phyloP scores from a whole-genome alignment of 2,797 vertebrate genomes.

The Intellagama lesueurii region DNA sequence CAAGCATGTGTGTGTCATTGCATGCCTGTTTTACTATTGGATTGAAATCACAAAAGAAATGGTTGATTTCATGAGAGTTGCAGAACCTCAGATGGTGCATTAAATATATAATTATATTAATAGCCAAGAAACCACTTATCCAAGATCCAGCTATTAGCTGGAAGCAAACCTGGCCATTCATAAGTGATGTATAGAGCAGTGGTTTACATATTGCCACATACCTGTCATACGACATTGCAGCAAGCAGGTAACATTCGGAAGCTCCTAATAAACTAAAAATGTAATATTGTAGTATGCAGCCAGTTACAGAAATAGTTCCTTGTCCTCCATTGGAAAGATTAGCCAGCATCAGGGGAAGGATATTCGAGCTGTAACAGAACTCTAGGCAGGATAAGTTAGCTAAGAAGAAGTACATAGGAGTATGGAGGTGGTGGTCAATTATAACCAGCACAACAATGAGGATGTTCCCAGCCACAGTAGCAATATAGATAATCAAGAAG shows the following conservation, averaged over 20 bases:
- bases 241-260: conserved; percentile 52
- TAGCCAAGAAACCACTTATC: not conserved
- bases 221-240: conserved; percentile 51
- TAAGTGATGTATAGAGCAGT: not conserved
- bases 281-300: conserved; percentile 51
- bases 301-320: conserved; percentile 23
- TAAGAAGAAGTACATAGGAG: too few species aligned
- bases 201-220: conserved; percentile 15
- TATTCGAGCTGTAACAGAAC: conserved; percentile 18
- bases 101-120: conserved; percentile 33
- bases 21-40: conserved; percentile 25
- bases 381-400: too few species aligned
- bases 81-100: conserved; percentile 52
- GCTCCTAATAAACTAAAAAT: conserved; percentile 38
- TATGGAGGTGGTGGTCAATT: too few species aligned
- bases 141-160: not conserved
- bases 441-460: conserved; percentile 31
- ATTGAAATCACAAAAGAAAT: conserved; percentile 19
- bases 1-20: not conserved
- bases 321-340: conserved; percentile 29
- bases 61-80: conserved; percentile 8
- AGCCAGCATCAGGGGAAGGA: conserved; percentile 49
- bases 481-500: conserved; percentile 43
- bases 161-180: not conserved
- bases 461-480: conserved; percentile 44